Conservation (phyloP, 1,140 invertebrate genomes). For the Aphaenogaster rudis region DNA sequence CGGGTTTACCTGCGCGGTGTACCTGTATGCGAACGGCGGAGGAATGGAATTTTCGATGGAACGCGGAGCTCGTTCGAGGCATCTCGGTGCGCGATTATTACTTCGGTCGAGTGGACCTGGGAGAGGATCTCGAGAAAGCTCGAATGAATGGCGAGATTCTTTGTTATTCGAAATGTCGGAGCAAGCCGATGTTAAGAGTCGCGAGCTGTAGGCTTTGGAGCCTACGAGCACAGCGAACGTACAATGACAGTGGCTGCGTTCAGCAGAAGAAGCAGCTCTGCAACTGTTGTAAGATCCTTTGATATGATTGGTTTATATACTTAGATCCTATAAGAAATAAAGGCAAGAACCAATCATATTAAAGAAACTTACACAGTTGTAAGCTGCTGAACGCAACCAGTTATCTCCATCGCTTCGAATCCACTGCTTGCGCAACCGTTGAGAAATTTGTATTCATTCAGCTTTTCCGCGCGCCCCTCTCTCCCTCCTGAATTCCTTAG, state of each 20-base stretch:
- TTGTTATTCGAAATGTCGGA: background rate
- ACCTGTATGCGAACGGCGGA: conserved; percentile 55
- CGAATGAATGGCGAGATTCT: conserved; percentile 9
- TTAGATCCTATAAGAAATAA: no score
- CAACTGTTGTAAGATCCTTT: no score
- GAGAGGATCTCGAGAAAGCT: background rate
- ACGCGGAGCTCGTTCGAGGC: conserved; percentile 48
- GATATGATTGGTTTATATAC: no score
- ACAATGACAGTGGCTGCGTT: no score
- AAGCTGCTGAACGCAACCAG: no score
- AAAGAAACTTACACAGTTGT: no score
- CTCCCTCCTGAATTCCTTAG: conserved; percentile 27
- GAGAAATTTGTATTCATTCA: conserved; percentile 43
- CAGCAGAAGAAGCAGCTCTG: no score
- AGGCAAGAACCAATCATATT: no score
- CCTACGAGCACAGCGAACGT: no score
- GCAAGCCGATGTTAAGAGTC: background rate
- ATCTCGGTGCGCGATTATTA: background rate
- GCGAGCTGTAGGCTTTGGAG: background rate
- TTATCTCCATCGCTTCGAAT: background rate
- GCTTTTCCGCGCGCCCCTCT: conserved; percentile 23
- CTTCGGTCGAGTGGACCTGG: background rate
- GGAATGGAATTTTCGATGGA: conserved; percentile 74
- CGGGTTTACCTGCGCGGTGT: background rate
- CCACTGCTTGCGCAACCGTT: conserved; percentile 16